Evolutionary conservation across 2,888 invertebrate genomes (phyloP), one percentile per base, ranked within the genome.

Genomic region (Stramonita haemastoma): DNA sequence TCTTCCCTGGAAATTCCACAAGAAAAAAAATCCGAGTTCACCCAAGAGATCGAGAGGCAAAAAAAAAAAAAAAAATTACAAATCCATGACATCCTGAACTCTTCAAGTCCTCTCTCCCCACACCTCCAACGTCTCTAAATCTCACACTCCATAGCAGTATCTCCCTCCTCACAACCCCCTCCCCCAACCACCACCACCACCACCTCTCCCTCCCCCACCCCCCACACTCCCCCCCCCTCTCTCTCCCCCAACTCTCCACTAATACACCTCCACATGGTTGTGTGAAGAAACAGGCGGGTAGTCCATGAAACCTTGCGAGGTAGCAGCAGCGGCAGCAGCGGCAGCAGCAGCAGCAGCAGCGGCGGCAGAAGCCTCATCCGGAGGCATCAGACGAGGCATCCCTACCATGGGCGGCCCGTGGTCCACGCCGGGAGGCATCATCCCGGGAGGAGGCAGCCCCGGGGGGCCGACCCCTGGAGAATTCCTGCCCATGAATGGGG

Each of bases 241-340:
- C 13, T 46, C 46, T 83, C 46, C 15, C 36, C n/a, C n/a, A n/a
- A n/a, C n/a, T 19, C 77, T 13, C 13, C 26, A 32, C 19, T 22
- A 95, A 90, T 95, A 95, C 46, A 95, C 95, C 91, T 95, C 95
- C 87, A 95, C 95, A 91, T 95, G 95, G 87, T 93, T 94, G 81
- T 94, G 94, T 88, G 93, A 94, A 86, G 94, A 93, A 85, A 92
- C 92, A 86, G 92, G 93, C 34, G 94, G 93, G 90, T 94, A 95
- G 88, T 95, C 95, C 86, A 93, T 92, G 92, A 93, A 95, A 56
- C 93, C 93, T 89, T 93, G 92, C 46, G 92, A 91, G 90, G 92
- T 11, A 13, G 79, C 79, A 34, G 32, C 34, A 34, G 79, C 93
- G n/a, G 73, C 73, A 73, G 73, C 73, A 73, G 73, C 73, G n/a